Evolutionary conservation across 2,888 invertebrate species (phyloP), one percentile per base, ranked within the genome.

Genomic region (Leptopterna dolabrata): DNA sequence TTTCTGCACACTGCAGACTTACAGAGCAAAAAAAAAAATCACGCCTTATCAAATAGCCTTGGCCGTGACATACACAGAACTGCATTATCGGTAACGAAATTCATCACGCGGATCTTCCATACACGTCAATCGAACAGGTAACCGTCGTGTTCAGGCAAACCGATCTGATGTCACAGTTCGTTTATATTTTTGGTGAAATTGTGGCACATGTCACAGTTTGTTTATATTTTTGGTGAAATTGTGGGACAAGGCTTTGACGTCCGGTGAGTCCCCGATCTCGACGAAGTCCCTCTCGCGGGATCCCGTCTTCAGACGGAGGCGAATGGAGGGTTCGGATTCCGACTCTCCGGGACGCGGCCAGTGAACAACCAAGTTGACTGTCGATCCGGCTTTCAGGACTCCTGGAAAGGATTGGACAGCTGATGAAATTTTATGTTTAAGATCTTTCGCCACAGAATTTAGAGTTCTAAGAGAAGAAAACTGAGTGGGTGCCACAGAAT

Each of bases 381-480:
- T 92, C 90, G 93, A 93, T 90, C 94, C 95, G 90, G 93, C 93
- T 27, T 92, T 92, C 90, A 94, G 93, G 41, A 92, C 92, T 45
- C 94, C 94, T 90, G 41, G 19, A 88, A 29, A 70, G 30, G 27
- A 47, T 16, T n/a, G n/a, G n/a, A n/a, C n/a, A n/a, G n/a, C n/a
- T n/a, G n/a, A n/a, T n/a, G n/a, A n/a, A n/a, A n/a, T n/a, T n/a
- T n/a, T n/a, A n/a, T n/a, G n/a, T n/a, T n/a, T n/a, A n/a, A n/a
- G n/a, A n/a, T n/a, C n/a, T n/a, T n/a, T n/a, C n/a, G n/a, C n/a
- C n/a, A n/a, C n/a, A n/a, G n/a, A n/a, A n/a, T n/a, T n/a, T n/a
- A n/a, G n/a, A n/a, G n/a, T n/a, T n/a, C n/a, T n/a, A n/a, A n/a
- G n/a, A n/a, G n/a, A n/a, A n/a, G n/a, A n/a, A n/a, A n/a, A n/a